phyloP scores from a whole-genome alignment of 2,888 invertebrate species.

The Scaptomyza flava region DNA sequence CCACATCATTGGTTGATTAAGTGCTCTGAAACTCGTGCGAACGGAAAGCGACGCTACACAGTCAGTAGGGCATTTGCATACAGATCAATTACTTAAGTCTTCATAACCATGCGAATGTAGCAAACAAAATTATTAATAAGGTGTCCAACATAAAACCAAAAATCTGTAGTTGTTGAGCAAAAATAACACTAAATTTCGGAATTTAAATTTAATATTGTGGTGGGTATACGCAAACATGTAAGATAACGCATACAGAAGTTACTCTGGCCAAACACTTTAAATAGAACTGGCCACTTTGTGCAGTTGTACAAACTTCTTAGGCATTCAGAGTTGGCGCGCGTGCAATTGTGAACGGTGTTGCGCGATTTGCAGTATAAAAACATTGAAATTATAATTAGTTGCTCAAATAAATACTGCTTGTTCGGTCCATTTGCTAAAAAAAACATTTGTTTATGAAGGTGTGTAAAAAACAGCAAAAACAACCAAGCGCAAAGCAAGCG shows the following conservation, averaged over 20 bases:
- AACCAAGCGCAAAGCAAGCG: background rate
- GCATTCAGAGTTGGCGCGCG: constrained; percentile 75
- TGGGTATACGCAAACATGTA: background rate
- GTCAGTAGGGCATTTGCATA: constrained; percentile 29
- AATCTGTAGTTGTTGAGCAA: background rate
- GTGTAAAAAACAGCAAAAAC: constrained; percentile 34
- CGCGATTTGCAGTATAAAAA: constrained; percentile 53
- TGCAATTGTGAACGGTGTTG: constrained; percentile 63
- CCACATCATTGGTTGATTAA: constrained; percentile 54
- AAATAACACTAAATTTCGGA: background rate
- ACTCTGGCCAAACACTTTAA: constrained; percentile 20
- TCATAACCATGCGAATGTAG: background rate
- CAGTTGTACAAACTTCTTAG: constrained; percentile 53
- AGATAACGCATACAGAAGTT: constrained; percentile 29
- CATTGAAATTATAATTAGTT: constrained; percentile 52
- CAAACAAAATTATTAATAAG: background rate
- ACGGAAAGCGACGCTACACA: constrained; percentile 61
- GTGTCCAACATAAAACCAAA: background rate
- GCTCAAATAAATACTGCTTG: constrained; percentile 31
- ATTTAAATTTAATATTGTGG: background rate
- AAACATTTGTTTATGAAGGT: constrained; percentile 66
- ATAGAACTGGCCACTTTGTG: constrained; percentile 52
- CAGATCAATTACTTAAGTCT: constrained; percentile 4
- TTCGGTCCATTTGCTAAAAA: constrained; percentile 17
- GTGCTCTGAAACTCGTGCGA: constrained; percentile 66